Conservation (phyloP, 2,113 vertebrate species). For the Eidolon helvum region DNA sequence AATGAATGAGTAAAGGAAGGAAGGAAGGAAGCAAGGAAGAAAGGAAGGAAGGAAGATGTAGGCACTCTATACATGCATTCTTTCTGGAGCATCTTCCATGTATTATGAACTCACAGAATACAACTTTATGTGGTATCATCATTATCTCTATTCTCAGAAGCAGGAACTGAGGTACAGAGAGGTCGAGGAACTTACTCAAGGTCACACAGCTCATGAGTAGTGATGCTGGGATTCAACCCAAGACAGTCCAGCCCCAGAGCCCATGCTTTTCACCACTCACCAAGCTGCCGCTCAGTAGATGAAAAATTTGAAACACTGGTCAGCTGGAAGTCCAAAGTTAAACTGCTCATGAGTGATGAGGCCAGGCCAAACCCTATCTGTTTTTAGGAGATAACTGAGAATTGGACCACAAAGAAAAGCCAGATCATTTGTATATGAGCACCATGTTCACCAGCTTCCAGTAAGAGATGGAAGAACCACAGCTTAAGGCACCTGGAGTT, state of each 20-base stretch:
- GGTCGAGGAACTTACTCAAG: neutral
- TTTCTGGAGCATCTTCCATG: neutral
- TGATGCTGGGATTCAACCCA: neutral
- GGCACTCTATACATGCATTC: neutral
- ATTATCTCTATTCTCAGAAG: neutral
- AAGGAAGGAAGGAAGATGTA: neutral
- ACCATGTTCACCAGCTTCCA: neutral
- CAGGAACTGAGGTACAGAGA: neutral
- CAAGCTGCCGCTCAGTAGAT: neutral
- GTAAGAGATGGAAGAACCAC: neutral
- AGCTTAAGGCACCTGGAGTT: neutral
- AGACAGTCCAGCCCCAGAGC: neutral
- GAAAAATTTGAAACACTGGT: neutral
- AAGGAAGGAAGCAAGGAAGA: neutral
- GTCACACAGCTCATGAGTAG: neutral
- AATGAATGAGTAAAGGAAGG: neutral
- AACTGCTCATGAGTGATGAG: neutral
- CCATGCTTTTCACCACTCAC: neutral
- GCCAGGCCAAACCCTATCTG: neutral
- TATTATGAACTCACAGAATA: neutral
- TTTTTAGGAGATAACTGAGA: slow-evolving; percentile 13
- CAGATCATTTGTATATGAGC: neutral
- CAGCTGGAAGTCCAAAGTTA: slow-evolving; percentile 58
- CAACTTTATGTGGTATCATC: neutral
- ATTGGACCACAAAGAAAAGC: neutral